phyloP scores from a whole-genome alignment of 2,113 vertebrate genomes.

The Bos javanicus region DNA sequence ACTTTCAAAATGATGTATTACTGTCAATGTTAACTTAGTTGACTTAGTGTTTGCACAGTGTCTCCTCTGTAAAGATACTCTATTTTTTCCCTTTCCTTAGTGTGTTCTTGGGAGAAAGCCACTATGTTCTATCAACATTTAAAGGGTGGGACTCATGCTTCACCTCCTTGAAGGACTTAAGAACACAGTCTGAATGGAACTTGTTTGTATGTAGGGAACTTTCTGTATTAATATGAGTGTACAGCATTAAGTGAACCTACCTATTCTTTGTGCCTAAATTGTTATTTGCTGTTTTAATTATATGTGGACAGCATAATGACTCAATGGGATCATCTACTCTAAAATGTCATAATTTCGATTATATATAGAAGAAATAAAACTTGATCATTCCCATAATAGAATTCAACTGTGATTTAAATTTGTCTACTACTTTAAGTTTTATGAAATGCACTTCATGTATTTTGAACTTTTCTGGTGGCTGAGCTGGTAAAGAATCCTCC shows the following conservation, averaged over 20 bases:
- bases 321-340: neutral
- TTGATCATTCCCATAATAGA: neutral
- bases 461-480: neutral
- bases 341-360: neutral
- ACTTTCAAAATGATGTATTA: neutral
- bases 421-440: neutral
- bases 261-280: neutral
- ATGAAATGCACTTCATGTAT: neutral
- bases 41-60: neutral
- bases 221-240: neutral
- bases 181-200: neutral
- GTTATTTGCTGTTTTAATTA: neutral
- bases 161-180: neutral
- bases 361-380: neutral
- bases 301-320: neutral
- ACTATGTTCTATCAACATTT: neutral
- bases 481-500: neutral
- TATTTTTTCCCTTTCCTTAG: neutral
- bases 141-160: neutral
- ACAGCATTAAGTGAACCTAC: neutral
- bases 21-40: neutral
- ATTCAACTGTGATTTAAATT: neutral
- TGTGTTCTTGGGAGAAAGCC: neutral
- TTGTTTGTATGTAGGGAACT: neutral
- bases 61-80: neutral